These are phyloP conservation scores for Drosophila greeni DNA, from an alignment of 2,888 invertebrate genomes.

Conservation along the genomic window DNA sequence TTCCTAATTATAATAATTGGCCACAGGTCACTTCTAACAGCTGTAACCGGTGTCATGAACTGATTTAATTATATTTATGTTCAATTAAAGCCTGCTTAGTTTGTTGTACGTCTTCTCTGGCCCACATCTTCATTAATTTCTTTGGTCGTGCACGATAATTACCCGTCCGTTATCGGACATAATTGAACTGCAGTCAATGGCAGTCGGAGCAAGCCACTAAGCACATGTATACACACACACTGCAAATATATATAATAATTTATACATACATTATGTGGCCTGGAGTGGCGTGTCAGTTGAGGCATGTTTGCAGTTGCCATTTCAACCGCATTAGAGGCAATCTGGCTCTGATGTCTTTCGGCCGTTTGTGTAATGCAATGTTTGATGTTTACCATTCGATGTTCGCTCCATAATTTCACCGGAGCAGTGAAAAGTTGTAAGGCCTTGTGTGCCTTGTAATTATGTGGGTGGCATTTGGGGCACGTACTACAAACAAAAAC, in stretches of 20 bases:
- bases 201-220: conserved; percentile 14
- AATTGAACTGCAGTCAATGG: conserved; percentile 28
- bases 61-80: conserved; percentile 31
- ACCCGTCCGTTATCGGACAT: conserved; percentile 30
- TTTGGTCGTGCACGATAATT: conserved; percentile 25
- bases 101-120: conserved; percentile 8
- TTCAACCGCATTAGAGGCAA: conserved; percentile 51
- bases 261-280: conserved; percentile 9
- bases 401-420: conserved; percentile 49
- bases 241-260: conserved; percentile 2
- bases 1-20: too few species aligned
- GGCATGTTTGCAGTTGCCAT: conserved; percentile 43
- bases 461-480: conserved; percentile 56
- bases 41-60: not conserved
- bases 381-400: conserved; percentile 50
- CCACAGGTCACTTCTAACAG: conserved; percentile 4
- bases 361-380: conserved; percentile 41
- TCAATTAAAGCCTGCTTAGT: conserved; percentile 17
- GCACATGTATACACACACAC: not conserved
- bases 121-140: conserved; percentile 32
- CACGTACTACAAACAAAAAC: conserved; percentile 46
- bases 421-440: conserved; percentile 10
- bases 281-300: conserved; percentile 18
- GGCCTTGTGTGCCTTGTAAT: conserved; percentile 43
- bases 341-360: conserved; percentile 46